phyloP scores from a whole-genome alignment of 1,140 invertebrate species.

The Mamestra configurata region DNA sequence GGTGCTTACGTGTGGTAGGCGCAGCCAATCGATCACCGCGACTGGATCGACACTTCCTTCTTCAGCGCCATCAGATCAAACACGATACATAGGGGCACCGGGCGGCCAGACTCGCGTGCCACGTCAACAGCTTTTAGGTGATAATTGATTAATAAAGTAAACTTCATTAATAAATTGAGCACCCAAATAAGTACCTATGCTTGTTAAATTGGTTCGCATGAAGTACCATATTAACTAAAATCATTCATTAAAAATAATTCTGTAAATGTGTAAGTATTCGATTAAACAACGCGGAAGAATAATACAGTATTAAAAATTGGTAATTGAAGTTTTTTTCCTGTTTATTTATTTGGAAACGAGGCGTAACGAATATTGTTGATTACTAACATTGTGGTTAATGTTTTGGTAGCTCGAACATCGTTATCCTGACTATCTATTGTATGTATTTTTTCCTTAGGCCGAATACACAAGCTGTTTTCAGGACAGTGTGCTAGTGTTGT shows the following conservation, averaged over 20 bases:
- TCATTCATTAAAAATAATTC: not conserved
- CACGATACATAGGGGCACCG: not conserved
- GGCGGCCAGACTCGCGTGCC: too few species aligned
- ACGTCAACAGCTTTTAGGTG: not conserved
- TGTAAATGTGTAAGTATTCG: not conserved
- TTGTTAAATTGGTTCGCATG: constrained; percentile 12
- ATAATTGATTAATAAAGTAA: not conserved
- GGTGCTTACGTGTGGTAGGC: not conserved
- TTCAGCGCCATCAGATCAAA: not conserved
- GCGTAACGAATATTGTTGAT: not conserved
- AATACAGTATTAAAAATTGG: not conserved
- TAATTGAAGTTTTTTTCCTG: not conserved
- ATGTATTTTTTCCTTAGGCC: too few species aligned
- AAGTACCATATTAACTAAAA: not conserved
- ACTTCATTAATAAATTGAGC: constrained; percentile 4
- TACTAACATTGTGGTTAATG: too few species aligned
- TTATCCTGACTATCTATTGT: too few species aligned
- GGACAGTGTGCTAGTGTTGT: not conserved
- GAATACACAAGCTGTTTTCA: not conserved
- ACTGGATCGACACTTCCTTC: constrained; percentile 15
- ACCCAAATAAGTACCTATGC: not conserved
- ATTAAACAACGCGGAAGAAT: constrained; percentile 21
- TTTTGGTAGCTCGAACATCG: too few species aligned
- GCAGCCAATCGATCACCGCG: constrained; percentile 26
- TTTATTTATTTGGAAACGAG: not conserved